Conservation (phyloP, 2,113 vertebrate genomes). For the Pogonocichla stellata region DNA sequence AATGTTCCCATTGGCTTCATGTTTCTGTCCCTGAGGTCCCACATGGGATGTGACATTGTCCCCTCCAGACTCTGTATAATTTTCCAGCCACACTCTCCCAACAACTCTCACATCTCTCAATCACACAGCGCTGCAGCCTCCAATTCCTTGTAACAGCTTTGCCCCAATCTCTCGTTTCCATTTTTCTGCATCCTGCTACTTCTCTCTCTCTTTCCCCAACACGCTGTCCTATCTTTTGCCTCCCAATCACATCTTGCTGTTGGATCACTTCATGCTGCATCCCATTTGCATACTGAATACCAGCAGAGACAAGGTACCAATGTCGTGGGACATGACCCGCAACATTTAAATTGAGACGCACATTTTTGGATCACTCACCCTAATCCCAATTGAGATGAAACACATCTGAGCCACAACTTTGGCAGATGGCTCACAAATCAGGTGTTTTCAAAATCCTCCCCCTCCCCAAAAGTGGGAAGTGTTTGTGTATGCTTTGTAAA, state of each 20-base stretch:
- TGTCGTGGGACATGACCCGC: slow-evolving; percentile 57
- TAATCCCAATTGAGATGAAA: slow-evolving; percentile 34
- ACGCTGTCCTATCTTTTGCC: slow-evolving; percentile 2
- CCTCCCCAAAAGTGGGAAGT: not conserved
- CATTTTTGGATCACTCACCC: slow-evolving; percentile 52
- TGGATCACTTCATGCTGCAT: slow-evolving; percentile 47
- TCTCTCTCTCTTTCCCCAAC: not conserved
- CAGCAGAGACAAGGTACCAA: slow-evolving; percentile 50
- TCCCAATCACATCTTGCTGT: slow-evolving; percentile 24
- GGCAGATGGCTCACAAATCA: slow-evolving; percentile 64
- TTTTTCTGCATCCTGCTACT: not conserved
- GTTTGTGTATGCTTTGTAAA: slow-evolving; percentile 28
- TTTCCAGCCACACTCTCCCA: not conserved
- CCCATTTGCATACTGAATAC: slow-evolving; percentile 66
- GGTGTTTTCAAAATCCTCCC: slow-evolving; percentile 32
- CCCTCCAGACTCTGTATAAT: not conserved
- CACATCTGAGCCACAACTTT: slow-evolving; percentile 27
- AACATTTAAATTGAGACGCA: slow-evolving; percentile 7
- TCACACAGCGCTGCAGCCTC: not conserved
- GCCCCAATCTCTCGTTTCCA: not conserved
- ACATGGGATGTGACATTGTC: not conserved
- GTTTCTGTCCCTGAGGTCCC: not conserved
- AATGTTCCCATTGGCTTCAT: not conserved
- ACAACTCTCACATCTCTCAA: not conserved
- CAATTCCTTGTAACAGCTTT: not conserved